Conservation (phyloP, 1,140 invertebrate genomes). For the Drosophila elegans region DNA sequence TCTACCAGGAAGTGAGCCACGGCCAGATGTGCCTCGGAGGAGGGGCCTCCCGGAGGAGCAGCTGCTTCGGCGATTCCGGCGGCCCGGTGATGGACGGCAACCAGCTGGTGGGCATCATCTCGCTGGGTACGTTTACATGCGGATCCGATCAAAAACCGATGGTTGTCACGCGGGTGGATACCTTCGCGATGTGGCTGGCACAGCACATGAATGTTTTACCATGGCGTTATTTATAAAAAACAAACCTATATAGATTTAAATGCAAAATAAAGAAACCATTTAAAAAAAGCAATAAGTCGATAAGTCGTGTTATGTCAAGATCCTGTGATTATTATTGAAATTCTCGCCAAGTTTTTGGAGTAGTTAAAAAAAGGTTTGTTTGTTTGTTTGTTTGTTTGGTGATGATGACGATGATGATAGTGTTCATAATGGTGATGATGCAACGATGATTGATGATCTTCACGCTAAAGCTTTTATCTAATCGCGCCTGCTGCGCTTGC, state of each 20-base stretch:
- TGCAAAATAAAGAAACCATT: too few relatives aligned
- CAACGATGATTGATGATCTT: conserved; percentile 3
- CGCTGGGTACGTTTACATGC: conserved; percentile 31
- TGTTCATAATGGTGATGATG: conserved; percentile 6
- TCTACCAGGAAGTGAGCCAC: conserved; percentile 1
- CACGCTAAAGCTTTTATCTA: conserved; percentile 36
- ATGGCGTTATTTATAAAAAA: too few relatives aligned
- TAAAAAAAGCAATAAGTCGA: not conserved
- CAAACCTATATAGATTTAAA: too few relatives aligned
- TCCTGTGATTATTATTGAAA: conserved; percentile 45
- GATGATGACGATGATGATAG: conserved; percentile 1
- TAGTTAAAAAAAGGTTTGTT: conserved; percentile 37
- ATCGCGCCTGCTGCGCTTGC: conserved; percentile 68
- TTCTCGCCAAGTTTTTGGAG: conserved; percentile 28
- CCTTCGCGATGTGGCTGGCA: conserved; percentile 43
- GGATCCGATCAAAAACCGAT: conserved; percentile 29
- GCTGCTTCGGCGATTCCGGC: conserved; percentile 57
- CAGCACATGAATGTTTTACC: conserved; percentile 7
- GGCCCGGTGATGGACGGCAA: conserved; percentile 51
- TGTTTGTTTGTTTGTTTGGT: conserved; percentile 2
- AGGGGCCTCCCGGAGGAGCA: not conserved
- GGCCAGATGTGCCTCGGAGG: conserved; percentile 64
- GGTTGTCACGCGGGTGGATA: conserved; percentile 58
- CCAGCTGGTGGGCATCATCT: conserved; percentile 43
- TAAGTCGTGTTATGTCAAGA: conserved; percentile 18